Evolutionary conservation across 2,113 vertebrate genomes (phyloP).

Genomic region (Amia ocellicauda): DNA sequence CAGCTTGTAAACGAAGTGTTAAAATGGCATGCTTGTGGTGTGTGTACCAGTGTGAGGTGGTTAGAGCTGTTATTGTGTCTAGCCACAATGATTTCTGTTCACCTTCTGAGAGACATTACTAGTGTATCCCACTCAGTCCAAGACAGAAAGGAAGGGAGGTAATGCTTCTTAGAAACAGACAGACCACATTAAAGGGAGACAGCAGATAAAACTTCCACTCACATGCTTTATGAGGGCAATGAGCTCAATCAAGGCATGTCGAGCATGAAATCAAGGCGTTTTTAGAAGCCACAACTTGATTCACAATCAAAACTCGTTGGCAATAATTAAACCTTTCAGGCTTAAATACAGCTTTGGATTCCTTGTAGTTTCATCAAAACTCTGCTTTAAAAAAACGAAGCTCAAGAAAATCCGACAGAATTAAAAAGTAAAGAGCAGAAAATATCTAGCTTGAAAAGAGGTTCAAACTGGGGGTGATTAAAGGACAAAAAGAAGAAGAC

Average conservation of each 20-base stretch:
- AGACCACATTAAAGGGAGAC: neutral
- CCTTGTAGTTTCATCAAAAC: too few species aligned
- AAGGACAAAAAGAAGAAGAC: neutral
- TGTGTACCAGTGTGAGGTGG: neutral
- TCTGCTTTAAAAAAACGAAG: too few species aligned
- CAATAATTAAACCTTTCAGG: neutral
- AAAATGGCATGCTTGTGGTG: neutral
- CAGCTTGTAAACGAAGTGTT: neutral
- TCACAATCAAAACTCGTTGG: conserved; percentile 5
- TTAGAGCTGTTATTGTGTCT: neutral
- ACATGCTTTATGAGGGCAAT: neutral
- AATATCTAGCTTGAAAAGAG: too few species aligned
- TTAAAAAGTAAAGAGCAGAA: too few species aligned
- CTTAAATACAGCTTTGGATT: too few species aligned
- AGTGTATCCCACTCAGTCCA: neutral
- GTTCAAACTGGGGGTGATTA: too few species aligned
- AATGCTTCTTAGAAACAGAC: conserved; percentile 8
- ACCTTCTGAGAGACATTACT: neutral
- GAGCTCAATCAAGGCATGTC: neutral
- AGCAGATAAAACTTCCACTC: neutral
- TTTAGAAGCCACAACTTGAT: neutral
- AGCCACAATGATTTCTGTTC: neutral
- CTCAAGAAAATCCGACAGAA: too few species aligned
- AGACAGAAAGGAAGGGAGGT: conserved; percentile 16
- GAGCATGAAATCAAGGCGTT: conserved; percentile 5